Percentiles rank a stretch among this genome's conserved stretches.
Conservation (phyloP, 1,140 invertebrate species). For the Archivesica marissinica region DNA sequence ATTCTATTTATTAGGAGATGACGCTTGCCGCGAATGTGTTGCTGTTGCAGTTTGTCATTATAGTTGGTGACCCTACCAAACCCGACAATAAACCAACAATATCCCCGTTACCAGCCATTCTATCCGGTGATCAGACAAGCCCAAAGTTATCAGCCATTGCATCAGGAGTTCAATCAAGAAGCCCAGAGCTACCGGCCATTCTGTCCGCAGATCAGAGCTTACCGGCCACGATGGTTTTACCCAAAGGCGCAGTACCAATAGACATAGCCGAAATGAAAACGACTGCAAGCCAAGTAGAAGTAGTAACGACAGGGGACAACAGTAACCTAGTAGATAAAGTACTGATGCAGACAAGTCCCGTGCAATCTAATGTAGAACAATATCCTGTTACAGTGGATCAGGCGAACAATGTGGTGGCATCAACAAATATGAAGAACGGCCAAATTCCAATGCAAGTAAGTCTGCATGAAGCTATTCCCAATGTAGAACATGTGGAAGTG, state of each 20-base stretch:
- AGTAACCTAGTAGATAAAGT: not conserved
- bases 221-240: not conserved
- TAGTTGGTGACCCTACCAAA: not conserved
- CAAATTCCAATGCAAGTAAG: not conserved
- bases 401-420: not conserved
- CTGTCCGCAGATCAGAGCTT: not conserved
- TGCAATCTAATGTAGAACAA: not conserved
- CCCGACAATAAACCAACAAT: not conserved
- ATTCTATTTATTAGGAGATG: no score
- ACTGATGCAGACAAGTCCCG: not conserved
- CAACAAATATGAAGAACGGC: not conserved
- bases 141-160: no score
- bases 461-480: not conserved
- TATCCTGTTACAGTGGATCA: not conserved
- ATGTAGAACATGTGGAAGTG: not conserved
- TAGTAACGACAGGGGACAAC: not conserved
- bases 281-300: not conserved
- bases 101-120: not conserved
- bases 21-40: not conserved
- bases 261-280: not conserved
- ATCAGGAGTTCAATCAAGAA: no score
- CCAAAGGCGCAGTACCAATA: not conserved
- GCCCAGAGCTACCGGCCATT: not conserved
- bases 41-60: not conserved
- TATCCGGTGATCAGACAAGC: not conserved